Conservation (phyloP, 2,113 vertebrate genomes). For the Nyctibius bracteatus region DNA sequence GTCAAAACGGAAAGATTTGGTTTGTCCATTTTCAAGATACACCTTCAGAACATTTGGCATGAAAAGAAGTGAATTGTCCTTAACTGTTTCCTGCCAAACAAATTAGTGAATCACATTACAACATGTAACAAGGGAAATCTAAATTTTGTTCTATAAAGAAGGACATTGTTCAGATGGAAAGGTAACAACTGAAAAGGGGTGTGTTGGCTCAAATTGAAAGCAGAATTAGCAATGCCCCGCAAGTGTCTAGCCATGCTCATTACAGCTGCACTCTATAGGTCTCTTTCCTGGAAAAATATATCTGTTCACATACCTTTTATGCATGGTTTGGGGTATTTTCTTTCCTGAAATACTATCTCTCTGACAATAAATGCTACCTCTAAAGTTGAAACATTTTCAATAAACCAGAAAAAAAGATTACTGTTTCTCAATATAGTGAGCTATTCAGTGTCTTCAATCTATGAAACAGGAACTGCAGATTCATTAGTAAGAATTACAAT, state of each 20-base stretch:
- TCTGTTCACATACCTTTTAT: neutral
- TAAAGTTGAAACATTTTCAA: neutral
- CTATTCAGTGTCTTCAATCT: neutral
- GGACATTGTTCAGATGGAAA: neutral
- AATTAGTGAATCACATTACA: slow-evolving; percentile 32
- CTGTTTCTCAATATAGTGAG: neutral
- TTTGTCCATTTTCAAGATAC: slow-evolving; percentile 98
- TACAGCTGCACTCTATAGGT: neutral
- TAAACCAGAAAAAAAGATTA: neutral
- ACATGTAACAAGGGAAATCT: neutral
- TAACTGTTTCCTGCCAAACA: slow-evolving; percentile 87
- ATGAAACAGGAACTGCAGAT: neutral
- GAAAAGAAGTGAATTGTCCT: slow-evolving; percentile 98
- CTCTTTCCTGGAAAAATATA: neutral
- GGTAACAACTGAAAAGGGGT: neutral
- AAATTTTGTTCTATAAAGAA: neutral
- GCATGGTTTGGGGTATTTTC: neutral
- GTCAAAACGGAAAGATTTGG: slow-evolving; percentile 98
- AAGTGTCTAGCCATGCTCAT: neutral
- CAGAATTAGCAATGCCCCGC: neutral
- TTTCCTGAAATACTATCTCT: neutral
- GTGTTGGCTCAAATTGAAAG: neutral
- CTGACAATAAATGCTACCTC: neutral
- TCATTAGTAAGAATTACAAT: neutral
- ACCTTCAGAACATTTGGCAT: slow-evolving; percentile 99